A percentile compares a stretch with the other conserved stretches of the same genome.
phyloP scores from a whole-genome alignment of 2,888 invertebrate species.

The Xestia c-nigrum region DNA sequence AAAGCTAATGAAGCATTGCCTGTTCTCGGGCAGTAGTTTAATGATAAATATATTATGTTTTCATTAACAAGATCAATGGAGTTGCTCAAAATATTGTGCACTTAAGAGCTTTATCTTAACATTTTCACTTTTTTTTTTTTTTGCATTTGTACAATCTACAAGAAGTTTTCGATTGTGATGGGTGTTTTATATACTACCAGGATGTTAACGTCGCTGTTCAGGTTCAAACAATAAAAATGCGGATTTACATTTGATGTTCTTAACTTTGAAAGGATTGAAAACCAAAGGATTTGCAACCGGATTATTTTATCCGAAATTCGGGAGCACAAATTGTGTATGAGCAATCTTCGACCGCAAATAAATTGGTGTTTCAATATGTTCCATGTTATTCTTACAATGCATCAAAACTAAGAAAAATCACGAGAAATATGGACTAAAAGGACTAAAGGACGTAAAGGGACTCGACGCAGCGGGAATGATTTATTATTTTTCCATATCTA shows the following conservation, averaged over 20 bases:
- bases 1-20: conserved; percentile 82
- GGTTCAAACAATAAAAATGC: not conserved
- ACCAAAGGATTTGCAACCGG: not conserved
- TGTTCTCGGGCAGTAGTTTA: conserved; percentile 69
- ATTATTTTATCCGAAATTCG: conserved; percentile 1
- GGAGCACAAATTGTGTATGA: not conserved
- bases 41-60: conserved; percentile 73
- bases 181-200: not conserved
- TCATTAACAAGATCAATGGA: conserved; percentile 69
- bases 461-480: too few relatives aligned
- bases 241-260: not conserved
- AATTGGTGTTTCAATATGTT: too few relatives aligned
- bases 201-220: conserved; percentile 27
- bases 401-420: too few relatives aligned
- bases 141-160: conserved; percentile 39
- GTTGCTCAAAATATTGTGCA: conserved; percentile 63
- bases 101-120: conserved; percentile 41
- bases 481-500: too few relatives aligned
- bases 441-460: too few relatives aligned
- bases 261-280: not conserved
- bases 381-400: too few relatives aligned
- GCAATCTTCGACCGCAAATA: too few relatives aligned
- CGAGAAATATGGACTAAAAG: too few relatives aligned
- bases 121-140: too few relatives aligned
- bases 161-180: conserved; percentile 18